Percentiles rank a stretch among this genome's conserved stretches.
Conservation (phyloP, 2,888 invertebrate genomes). For the Brachynemurus nebulosus region DNA sequence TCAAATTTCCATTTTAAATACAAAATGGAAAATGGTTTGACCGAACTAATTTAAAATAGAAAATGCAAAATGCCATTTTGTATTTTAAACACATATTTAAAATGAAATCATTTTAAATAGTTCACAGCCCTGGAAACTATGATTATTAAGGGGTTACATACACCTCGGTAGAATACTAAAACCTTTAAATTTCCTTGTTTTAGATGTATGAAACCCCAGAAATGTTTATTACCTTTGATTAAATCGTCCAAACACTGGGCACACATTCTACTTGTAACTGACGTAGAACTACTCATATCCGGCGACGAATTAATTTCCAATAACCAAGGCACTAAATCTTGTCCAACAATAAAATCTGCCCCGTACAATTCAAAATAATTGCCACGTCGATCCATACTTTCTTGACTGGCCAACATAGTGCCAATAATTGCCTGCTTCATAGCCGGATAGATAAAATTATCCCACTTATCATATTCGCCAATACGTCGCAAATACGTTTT, state of each 20-base stretch:
- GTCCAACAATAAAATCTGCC: conserved; percentile 88
- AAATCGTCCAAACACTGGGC: conserved; percentile 80
- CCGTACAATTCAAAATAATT: conserved; percentile 90
- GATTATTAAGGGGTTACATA: too few relatives aligned
- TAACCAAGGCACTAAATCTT: conserved; percentile 79
- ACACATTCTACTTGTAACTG: conserved; percentile 76
- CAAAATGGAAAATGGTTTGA: too few relatives aligned
- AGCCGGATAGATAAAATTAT: conserved; percentile 74
- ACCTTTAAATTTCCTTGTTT: too few relatives aligned
- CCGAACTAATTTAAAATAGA: too few relatives aligned
- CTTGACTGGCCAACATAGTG: conserved; percentile 75
- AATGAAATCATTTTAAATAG: too few relatives aligned
- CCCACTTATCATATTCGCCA: conserved; percentile 68
- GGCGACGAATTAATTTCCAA: conserved; percentile 93
- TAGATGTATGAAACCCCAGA: too few relatives aligned
- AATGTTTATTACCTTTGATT: conserved; percentile 82
- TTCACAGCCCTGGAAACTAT: too few relatives aligned
- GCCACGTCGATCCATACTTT: conserved; percentile 62
- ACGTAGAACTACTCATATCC: conserved; percentile 80
- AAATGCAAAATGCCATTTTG: too few relatives aligned
- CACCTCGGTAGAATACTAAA: too few relatives aligned
- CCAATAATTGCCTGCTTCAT: conserved; percentile 35
- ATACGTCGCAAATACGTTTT: conserved; percentile 48
- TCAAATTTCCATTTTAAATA: too few relatives aligned
- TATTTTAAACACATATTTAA: too few relatives aligned